These are phyloP conservation scores for Thaleichthys pacificus DNA, from an alignment of 2,797 vertebrate genomes.

Conservation along the genomic window DNA sequence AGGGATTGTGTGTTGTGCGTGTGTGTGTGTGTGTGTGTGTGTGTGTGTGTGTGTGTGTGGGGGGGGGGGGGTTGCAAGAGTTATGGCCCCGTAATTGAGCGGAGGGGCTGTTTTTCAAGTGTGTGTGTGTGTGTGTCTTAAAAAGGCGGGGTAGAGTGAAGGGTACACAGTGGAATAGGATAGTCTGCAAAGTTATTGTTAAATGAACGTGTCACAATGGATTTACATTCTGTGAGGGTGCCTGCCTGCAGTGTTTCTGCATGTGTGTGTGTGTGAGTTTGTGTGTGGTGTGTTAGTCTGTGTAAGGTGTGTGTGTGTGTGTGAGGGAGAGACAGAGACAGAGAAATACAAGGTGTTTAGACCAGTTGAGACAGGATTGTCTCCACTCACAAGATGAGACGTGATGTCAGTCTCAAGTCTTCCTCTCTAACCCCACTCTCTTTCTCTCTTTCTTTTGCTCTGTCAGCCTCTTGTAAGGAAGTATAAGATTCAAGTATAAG, in stretches of 20 bases:
- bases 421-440: constrained; percentile 30
- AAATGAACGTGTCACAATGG: no score
- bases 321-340: not conserved
- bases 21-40: no score
- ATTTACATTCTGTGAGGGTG: constrained; percentile 9
- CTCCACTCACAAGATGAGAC: constrained; percentile 63
- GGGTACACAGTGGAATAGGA: no score
- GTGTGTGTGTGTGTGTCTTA: constrained; percentile 30
- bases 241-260: constrained; percentile 33
- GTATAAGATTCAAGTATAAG: no score
- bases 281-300: not conserved
- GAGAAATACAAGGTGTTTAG: constrained; percentile 34
- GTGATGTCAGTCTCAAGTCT: constrained; percentile 68
- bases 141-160: not conserved
- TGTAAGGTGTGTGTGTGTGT: constrained; percentile 7
- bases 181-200: no score
- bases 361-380: constrained; percentile 69
- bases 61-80: constrained; percentile 48
- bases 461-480: no score
- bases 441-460: constrained; percentile 22
- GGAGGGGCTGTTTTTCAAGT: constrained; percentile 28
- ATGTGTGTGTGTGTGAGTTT: constrained; percentile 36
- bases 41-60: constrained; percentile 36
- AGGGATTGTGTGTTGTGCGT: not conserved
- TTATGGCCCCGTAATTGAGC: constrained; percentile 63